phyloP scores from a whole-genome alignment of 2,888 invertebrate genomes.

The Cheilosia vernalis region DNA sequence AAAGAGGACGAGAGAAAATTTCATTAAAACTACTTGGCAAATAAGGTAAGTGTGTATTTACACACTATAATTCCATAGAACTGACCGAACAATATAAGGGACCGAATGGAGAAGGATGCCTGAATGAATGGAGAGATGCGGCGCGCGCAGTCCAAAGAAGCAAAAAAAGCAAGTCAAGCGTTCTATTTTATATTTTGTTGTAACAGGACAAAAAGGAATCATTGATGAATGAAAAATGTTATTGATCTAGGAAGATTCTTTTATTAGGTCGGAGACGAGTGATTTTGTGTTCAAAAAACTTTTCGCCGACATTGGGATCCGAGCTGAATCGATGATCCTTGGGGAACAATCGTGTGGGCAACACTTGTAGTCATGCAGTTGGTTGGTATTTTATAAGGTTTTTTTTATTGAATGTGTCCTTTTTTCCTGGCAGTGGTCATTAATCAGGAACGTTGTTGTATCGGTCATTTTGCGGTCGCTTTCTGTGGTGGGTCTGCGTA shows the following conservation, averaged over 20 bases:
- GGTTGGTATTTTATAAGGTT: neutral
- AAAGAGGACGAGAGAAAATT: constrained; percentile 48
- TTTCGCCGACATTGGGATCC: constrained; percentile 42
- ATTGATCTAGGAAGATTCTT: constrained; percentile 58
- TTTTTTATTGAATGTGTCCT: neutral
- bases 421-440: constrained; percentile 41
- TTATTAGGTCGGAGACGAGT: constrained; percentile 53
- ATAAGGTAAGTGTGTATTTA: constrained; percentile 64
- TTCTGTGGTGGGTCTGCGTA: constrained; percentile 48
- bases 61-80: constrained; percentile 73
- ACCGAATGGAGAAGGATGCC: constrained; percentile 7
- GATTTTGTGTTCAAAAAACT: constrained; percentile 19
- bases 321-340: constrained; percentile 28
- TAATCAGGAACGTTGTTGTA: constrained; percentile 61
- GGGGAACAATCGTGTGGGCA: constrained; percentile 60
- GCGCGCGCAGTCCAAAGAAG: constrained; percentile 57
- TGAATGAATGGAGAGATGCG: constrained; percentile 62
- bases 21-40: constrained; percentile 63
- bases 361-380: constrained; percentile 46
- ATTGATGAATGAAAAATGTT: constrained; percentile 72
- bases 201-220: constrained; percentile 35
- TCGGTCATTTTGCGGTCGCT: constrained; percentile 73
- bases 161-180: constrained; percentile 59
- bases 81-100: constrained; percentile 50
- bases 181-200: constrained; percentile 6